Evolutionary conservation across 2,113 vertebrate species (phyloP).

Genomic region (Candoia aspera): DNA sequence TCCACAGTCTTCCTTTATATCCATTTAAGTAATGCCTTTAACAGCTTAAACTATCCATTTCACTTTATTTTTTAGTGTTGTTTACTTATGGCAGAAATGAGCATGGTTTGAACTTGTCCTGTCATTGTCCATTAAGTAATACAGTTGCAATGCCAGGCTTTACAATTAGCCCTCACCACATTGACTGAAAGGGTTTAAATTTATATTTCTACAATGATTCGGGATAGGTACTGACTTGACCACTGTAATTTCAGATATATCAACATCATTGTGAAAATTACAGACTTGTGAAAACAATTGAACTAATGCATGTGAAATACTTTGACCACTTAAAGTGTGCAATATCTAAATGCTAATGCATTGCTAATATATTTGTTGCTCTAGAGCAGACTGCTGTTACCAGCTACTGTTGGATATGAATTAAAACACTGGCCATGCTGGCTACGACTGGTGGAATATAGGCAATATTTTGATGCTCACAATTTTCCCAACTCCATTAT

Average conservation of each 20-base stretch:
- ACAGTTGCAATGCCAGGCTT: not conserved
- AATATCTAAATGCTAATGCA: not conserved
- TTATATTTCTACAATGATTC: not conserved
- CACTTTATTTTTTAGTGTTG: not conserved
- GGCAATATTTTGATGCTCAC: not conserved
- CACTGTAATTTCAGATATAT: not conserved
- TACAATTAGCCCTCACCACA: not conserved
- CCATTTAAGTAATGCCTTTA: not conserved
- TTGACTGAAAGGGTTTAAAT: not conserved
- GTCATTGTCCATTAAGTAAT: not conserved
- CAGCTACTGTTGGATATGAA: not conserved
- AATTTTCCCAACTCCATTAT: not conserved
- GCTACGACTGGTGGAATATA: not conserved
- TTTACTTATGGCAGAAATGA: not conserved
- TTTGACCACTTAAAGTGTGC: not conserved
- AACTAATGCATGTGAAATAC: not conserved
- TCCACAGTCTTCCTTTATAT: not conserved
- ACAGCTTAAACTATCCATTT: not conserved
- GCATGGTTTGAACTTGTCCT: not conserved
- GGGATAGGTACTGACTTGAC: not conserved
- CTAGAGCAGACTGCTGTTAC: not conserved
- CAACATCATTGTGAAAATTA: not conserved
- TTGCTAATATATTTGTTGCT: not conserved
- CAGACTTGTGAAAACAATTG: not conserved
- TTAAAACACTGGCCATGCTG: not conserved